These are phyloP conservation scores for Poicephalus meyeri DNA, from an alignment of 2,113 vertebrate species.

Conservation along the genomic window DNA sequence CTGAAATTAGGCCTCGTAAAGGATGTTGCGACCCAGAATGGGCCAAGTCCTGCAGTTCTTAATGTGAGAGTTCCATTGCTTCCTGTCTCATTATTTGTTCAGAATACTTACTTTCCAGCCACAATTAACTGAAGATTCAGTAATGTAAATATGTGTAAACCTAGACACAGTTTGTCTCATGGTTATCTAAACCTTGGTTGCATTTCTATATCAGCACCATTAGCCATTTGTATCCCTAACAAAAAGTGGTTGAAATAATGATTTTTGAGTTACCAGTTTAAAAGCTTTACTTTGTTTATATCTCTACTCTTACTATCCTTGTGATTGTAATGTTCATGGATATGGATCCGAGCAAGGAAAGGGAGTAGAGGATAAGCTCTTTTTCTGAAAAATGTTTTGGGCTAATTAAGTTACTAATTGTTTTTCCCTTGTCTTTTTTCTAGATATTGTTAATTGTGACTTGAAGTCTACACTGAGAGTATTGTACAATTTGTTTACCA, in stretches of 20 bases:
- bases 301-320: not conserved
- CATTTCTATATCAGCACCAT: not conserved
- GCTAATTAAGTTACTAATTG: not conserved
- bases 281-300: not conserved
- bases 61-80: not conserved
- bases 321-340: not conserved
- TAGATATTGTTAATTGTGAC: conserved; percentile 98
- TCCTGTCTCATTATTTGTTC: not conserved
- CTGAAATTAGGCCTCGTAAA: not conserved
- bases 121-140: not conserved
- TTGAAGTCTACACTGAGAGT: conserved; percentile 96
- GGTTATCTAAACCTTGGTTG: not conserved
- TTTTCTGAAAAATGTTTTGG: not conserved
- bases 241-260: not conserved
- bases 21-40: not conserved
- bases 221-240: not conserved
- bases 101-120: not conserved
- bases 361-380: not conserved
- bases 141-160: not conserved
- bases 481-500: conserved; percentile 97
- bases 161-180: not conserved
- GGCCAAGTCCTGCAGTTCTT: not conserved
- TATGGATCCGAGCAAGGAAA: not conserved
- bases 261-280: not conserved
- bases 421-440: not conserved